Evolutionary conservation across 1,140 invertebrate genomes (phyloP).

Genomic region (Contarinia nasturtii): DNA sequence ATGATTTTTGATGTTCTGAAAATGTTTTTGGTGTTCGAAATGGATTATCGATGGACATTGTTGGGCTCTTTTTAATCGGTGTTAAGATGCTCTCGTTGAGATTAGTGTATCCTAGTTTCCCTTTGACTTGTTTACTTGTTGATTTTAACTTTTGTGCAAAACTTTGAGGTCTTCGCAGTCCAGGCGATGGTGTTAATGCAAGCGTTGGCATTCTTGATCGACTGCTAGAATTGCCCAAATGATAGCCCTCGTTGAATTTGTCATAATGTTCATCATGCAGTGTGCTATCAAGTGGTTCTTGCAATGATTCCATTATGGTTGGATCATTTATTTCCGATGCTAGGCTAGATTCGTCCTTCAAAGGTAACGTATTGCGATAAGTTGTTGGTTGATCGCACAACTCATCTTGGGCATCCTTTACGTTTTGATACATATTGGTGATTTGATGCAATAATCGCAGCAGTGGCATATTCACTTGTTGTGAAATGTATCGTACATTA

Average conservation of each 20-base stretch:
- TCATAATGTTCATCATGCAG: constrained; percentile 21
- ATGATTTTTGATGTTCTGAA: constrained; percentile 7
- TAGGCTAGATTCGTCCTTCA: constrained; percentile 14
- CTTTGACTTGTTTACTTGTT: constrained; percentile 65
- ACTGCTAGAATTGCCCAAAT: not conserved
- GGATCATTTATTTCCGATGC: constrained; percentile 46
- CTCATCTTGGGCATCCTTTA: constrained; percentile 83
- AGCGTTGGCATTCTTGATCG: constrained; percentile 2
- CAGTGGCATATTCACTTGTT: constrained; percentile 90
- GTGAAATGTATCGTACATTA: constrained; percentile 70
- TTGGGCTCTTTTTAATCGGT: constrained; percentile 43
- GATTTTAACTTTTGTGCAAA: constrained; percentile 70
- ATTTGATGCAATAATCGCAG: constrained; percentile 87
- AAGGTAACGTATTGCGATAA: constrained; percentile 21
- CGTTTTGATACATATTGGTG: constrained; percentile 93
- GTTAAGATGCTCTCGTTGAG: constrained; percentile 36
- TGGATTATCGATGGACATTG: constrained; percentile 32
- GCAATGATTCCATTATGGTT: constrained; percentile 8
- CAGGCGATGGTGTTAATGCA: constrained; percentile 34
- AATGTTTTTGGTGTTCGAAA: not conserved
- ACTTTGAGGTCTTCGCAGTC: constrained; percentile 54
- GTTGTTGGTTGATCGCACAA: constrained; percentile 48
- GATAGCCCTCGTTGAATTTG: constrained; percentile 20
- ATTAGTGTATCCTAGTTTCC: constrained; percentile 31
- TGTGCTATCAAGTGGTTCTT: not conserved